Percentiles rank a stretch among this genome's conserved stretches.
phyloP scores from a whole-genome alignment of 2,113 vertebrate species.

The Reinhardtius hippoglossoides region DNA sequence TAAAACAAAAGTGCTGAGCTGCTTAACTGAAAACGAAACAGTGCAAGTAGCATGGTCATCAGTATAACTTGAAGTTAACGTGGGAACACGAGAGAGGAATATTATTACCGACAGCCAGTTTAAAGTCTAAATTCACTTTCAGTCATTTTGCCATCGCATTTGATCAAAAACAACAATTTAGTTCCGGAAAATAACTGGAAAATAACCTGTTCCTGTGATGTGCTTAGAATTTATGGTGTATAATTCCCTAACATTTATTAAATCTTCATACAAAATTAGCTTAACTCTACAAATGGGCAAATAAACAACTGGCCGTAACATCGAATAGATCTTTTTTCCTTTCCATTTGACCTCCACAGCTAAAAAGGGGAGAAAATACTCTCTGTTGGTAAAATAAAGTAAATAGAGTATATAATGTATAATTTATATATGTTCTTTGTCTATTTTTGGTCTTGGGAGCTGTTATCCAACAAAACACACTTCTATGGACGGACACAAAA shows the following conservation, averaged over 20 bases:
- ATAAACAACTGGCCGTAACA: background rate
- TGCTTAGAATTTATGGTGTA: too few relatives aligned
- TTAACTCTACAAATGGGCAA: background rate
- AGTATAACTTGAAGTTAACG: background rate
- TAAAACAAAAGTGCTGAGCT: background rate
- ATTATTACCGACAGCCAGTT: background rate
- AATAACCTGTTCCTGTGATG: too few relatives aligned
- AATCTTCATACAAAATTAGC: too few relatives aligned
- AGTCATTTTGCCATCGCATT: too few relatives aligned
- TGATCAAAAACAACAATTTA: too few relatives aligned
- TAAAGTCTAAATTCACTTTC: background rate
- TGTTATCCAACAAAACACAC: constrained; percentile 8
- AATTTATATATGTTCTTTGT: constrained; percentile 4
- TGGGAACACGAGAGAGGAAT: background rate
- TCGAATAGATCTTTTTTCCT: too few relatives aligned
- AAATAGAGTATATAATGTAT: constrained; percentile 3
- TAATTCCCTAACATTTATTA: too few relatives aligned
- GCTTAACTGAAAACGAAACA: background rate
- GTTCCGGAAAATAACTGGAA: background rate
- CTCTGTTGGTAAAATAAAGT: background rate
- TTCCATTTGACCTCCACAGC: background rate
- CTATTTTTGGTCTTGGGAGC: constrained; percentile 12
- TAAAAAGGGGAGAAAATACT: background rate
- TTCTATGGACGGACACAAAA: constrained; percentile 10
- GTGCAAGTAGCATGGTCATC: background rate